Evolutionary conservation across 2,797 vertebrate genomes (phyloP), one percentile per base, ranked within the genome.

Genomic region (Margarornis squamiger): DNA sequence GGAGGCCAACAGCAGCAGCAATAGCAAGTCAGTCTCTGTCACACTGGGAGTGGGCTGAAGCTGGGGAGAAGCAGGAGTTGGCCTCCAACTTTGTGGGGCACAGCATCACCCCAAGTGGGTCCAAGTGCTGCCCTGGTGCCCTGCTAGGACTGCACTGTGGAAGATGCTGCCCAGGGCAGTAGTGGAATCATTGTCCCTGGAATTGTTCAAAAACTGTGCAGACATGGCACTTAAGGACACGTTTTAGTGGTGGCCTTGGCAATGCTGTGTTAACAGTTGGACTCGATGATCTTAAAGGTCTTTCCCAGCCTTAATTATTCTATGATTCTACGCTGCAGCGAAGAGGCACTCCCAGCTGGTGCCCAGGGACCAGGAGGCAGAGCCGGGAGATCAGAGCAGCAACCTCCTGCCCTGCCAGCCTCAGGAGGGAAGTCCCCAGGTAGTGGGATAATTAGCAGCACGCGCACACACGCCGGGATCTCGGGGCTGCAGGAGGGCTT

Each of bases 61-160:
- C 21, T 73, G 36, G 27, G 19, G 18, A 71, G 61, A 62, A 72
- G 58, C 26, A 86, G 54, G n/a, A 62, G 71, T 59, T 81, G 12
- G 29, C 52, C 34, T 76, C 49, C 55, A 57, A 32, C 0, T 1
- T 22, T 0, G 0, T 41, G 38, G n/a, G 39, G 17, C 23, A 26
- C 29, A 58, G 46, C 49, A 30, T 46, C 27, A 41, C n/a, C 29
- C 34, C 9, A 2, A 1, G 5, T 9, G 19, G 14, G 38, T 58
- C 8, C n/a, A 7, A 10, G 26, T 22, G 12, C 12, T 87, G 77
- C 22, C 12, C 38, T n/a, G 0, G 0, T 82, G 71, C 54, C 29
- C 11, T 5, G 2, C n/a, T 32, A 39, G 43, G 11, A 21, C 6
- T 43, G 23, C 1, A 3, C 12, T 62, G 17, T 23, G 14, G 46